phyloP scores from a whole-genome alignment of 2,888 invertebrate species.

The Poecilobothrus nobilitatus region DNA sequence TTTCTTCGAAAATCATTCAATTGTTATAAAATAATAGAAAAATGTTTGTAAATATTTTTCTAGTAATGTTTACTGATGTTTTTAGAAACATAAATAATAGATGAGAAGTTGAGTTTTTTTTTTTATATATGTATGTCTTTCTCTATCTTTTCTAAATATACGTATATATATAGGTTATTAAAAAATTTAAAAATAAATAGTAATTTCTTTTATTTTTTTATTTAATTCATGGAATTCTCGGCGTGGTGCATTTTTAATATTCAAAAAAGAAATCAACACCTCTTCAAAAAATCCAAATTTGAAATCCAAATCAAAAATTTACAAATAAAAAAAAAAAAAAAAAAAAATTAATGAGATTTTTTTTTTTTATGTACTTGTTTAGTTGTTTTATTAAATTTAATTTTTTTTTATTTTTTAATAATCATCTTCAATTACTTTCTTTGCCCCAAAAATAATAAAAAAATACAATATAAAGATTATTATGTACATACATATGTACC shows the following conservation, averaged over 20 bases:
- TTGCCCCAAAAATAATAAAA: background rate
- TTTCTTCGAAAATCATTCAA: background rate
- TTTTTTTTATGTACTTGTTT: background rate
- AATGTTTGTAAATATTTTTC: background rate
- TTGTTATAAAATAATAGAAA: background rate
- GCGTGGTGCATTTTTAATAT: background rate
- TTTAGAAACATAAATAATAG: background rate
- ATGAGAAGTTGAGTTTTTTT: background rate
- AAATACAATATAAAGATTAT: no score
- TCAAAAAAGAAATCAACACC: background rate
- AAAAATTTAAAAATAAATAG: background rate
- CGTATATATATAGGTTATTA: background rate
- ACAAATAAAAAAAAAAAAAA: no score
- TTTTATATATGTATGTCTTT: no score
- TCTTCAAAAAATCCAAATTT: background rate
- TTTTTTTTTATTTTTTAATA: background rate
- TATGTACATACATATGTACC: no score
- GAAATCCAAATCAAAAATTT: background rate
- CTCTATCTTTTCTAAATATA: no score
- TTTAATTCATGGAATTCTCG: background rate
- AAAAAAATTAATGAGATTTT: background rate
- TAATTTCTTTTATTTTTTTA: background rate
- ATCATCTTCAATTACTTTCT: constrained; percentile 6
- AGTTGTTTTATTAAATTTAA: background rate
- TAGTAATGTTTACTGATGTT: background rate